Percentiles rank a stretch among this genome's conserved stretches.
Evolutionary conservation across 2,113 vertebrate genomes (phyloP).

Genomic region (Nothoprocta pentlandii): DNA sequence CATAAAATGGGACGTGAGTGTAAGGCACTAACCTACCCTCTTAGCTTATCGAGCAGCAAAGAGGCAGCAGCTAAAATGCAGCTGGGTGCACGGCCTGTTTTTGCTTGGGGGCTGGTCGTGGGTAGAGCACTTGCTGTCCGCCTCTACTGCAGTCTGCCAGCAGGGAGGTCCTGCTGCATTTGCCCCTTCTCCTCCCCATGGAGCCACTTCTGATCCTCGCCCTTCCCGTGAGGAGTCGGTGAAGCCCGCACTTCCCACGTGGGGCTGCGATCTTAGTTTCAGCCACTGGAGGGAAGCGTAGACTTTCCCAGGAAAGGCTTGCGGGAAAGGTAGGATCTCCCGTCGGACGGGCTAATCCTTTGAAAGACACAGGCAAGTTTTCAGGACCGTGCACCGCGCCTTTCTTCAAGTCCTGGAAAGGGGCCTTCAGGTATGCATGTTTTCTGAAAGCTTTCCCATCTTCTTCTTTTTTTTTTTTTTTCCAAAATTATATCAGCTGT

Average conservation of each 20-base stretch:
- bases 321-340: fast-evolving
- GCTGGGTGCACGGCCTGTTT: fast-evolving
- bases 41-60: not conserved
- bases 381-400: fast-evolving
- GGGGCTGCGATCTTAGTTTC: not conserved
- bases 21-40: not conserved
- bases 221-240: not conserved
- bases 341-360: not conserved
- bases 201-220: not conserved
- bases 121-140: not conserved
- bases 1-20: not conserved
- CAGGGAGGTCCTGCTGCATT: not conserved
- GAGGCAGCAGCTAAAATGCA: not conserved
- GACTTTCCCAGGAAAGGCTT: not conserved
- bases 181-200: not conserved
- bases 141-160: not conserved
- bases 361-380: fast-evolving
- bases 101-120: not conserved
- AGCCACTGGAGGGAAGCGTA: not conserved
- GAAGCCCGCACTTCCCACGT: fast-evolving
- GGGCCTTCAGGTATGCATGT: not conserved
- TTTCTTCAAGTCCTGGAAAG: not conserved
- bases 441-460: not conserved
- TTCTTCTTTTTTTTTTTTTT: not conserved
- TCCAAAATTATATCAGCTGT: not conserved